Conservation (phyloP, 2,888 invertebrate species). For the Drosophila mayaguana region DNA sequence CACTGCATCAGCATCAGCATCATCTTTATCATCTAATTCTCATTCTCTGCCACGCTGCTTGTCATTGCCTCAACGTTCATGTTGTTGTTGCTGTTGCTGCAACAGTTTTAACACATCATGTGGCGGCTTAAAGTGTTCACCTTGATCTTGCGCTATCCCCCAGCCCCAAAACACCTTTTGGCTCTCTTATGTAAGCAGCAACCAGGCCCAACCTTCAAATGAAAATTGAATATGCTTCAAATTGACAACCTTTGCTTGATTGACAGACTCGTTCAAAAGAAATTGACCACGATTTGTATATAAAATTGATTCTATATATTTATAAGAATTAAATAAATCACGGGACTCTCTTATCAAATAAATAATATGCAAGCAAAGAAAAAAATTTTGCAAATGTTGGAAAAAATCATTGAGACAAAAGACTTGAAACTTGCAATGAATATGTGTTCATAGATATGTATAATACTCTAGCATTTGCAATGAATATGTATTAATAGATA, state of each 20-base stretch:
- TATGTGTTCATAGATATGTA: no score
- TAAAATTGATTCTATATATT: neutral
- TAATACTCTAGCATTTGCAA: no score
- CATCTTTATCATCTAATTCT: slow-evolving; percentile 43
- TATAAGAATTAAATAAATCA: no score
- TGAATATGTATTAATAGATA: no score
- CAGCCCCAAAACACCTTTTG: neutral
- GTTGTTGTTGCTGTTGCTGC: slow-evolving; percentile 41
- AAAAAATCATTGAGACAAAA: no score
- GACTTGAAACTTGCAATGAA: no score
- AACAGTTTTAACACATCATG: slow-evolving; percentile 79
- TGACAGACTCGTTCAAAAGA: neutral
- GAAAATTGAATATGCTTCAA: slow-evolving; percentile 5
- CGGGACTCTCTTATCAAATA: no score
- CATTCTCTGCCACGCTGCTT: slow-evolving; percentile 44
- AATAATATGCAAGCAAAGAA: no score
- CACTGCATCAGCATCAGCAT: slow-evolving; percentile 25
- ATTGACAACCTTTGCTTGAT: slow-evolving; percentile 1
- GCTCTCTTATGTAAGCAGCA: slow-evolving; percentile 13
- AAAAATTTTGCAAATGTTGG: no score
- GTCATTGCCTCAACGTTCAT: slow-evolving; percentile 45
- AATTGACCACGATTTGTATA: neutral
- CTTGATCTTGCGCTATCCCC: slow-evolving; percentile 38
- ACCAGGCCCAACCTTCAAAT: neutral
- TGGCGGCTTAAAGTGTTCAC: slow-evolving; percentile 74